Conservation (phyloP, 2,888 invertebrate genomes). For the Sipha maydis region DNA sequence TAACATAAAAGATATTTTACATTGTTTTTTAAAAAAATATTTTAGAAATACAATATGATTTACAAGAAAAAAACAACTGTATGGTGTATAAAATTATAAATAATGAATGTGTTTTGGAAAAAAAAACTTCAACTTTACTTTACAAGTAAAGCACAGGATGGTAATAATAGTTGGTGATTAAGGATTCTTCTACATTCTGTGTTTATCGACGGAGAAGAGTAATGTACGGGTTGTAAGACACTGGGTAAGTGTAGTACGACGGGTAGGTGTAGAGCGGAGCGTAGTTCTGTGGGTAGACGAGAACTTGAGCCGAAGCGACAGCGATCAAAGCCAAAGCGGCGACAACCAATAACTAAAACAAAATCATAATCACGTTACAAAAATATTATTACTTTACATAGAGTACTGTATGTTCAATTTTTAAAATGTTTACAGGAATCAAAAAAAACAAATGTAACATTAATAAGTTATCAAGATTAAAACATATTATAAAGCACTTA, state of each 20-base stretch:
- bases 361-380: neutral
- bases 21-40: too few species aligned
- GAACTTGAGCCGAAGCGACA: neutral
- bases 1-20: too few species aligned
- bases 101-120: neutral
- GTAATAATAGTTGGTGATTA: too few species aligned
- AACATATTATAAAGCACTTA: too few species aligned
- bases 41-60: neutral
- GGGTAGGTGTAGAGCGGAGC: conserved; percentile 14
- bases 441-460: too few species aligned
- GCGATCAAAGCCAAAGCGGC: conserved; percentile 25
- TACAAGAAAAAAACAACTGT: neutral
- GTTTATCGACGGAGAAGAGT: conserved; percentile 17
- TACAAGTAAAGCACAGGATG: too few species aligned
- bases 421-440: too few species aligned
- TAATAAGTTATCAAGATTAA: neutral
- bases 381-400: neutral
- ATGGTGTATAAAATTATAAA: neutral
- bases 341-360: neutral
- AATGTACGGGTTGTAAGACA: conserved; percentile 35
- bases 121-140: too few species aligned
- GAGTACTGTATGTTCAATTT: neutral
- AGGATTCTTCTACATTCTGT: neutral
- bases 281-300: neutral
- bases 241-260: conserved; percentile 15